Base-by-base conservation (phyloP, 2,113 vertebrate species). In the Rhinopomastus cyanomelas region DNA sequence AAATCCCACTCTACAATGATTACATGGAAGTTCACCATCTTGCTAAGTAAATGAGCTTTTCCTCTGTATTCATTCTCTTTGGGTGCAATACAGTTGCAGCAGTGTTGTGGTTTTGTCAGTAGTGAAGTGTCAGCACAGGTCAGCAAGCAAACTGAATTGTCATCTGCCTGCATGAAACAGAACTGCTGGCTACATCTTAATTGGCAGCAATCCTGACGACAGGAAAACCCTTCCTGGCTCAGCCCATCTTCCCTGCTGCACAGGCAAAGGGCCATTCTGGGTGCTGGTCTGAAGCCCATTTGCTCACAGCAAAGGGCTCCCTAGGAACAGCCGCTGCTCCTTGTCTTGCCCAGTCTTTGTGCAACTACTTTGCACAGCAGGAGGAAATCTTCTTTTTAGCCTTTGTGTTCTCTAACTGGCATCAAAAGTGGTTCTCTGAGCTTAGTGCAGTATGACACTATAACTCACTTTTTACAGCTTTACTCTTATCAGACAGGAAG, bases 401-500 rank as follows among this genome's bases (percentile, higher is more conserved):
- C 51, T 91, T 72, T 64, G 64, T 73, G 12, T 68, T 76, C 81
- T 81, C 51, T 69, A 85, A 61, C 37, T 74, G 76, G 55, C 37
- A 57, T 77, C 61, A 83, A 21, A 91, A 89, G 71, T 85, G 76
- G 80, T 95, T 95, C 94, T 48, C 32, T 67, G 56, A 87, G 51
- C 76, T 92, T 52, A 93, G 75, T 62, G 68, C 9, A 29, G 48
- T 93, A 74, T 90, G 85, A 93, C 91, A 94, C 71, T 94, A 80
- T 91, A 90, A 88, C 68, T 94, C 0, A 0, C 36, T 91, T 91
- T 93, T 52, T 81, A 71, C 74, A 89, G 64, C 51, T 90, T 79
- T 52, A 20, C 34, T 85, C 60, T 56, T 64, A 81, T 67, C 83
- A 75, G 81, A 71, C 46, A 46, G 27, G 60, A 80, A 42, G 22